Evolutionary conservation across 2,888 invertebrate species (phyloP).

Genomic region (Corbicula japonica): DNA sequence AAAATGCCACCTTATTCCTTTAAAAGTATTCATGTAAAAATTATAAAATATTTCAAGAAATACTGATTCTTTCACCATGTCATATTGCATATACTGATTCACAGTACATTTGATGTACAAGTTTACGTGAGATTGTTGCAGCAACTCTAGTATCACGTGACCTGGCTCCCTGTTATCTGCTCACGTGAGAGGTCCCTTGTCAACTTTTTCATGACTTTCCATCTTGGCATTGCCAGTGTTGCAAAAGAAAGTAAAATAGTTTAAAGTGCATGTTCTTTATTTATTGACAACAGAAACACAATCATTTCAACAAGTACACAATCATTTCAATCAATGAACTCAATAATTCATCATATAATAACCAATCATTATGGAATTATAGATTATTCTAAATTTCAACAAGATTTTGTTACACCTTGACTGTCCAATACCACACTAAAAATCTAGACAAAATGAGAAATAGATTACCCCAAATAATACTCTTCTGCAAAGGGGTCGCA

Average conservation of each 20-base stretch:
- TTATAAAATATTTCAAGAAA: no score
- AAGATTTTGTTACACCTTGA: no score
- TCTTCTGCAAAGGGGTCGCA: constrained; percentile 22
- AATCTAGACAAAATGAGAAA: no score
- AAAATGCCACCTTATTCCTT: no score
- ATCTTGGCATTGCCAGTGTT: constrained; percentile 23
- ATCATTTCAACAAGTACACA: not conserved
- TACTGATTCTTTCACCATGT: constrained; percentile 9
- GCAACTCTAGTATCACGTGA: constrained; percentile 1
- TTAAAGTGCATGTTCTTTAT: constrained; percentile 12
- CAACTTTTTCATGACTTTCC: constrained; percentile 5
- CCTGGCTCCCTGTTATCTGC: constrained; percentile 4
- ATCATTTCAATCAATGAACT: no score
- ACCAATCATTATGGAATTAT: no score
- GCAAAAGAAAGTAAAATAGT: constrained; percentile 28
- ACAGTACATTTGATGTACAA: constrained; percentile 42
- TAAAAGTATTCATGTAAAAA: no score
- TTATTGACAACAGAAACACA: constrained; percentile 17
- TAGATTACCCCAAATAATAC: constrained; percentile 31
- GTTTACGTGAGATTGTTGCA: constrained; percentile 33
- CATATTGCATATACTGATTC: constrained; percentile 1
- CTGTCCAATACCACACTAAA: no score
- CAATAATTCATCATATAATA: no score
- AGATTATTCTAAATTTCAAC: no score
- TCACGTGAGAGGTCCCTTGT: not conserved